Evolutionary conservation across 64 coral and sea anemone genomes (phyloP), one percentile per base, ranked within the genome.

Genomic region (Cladopsammia gracilis): DNA sequence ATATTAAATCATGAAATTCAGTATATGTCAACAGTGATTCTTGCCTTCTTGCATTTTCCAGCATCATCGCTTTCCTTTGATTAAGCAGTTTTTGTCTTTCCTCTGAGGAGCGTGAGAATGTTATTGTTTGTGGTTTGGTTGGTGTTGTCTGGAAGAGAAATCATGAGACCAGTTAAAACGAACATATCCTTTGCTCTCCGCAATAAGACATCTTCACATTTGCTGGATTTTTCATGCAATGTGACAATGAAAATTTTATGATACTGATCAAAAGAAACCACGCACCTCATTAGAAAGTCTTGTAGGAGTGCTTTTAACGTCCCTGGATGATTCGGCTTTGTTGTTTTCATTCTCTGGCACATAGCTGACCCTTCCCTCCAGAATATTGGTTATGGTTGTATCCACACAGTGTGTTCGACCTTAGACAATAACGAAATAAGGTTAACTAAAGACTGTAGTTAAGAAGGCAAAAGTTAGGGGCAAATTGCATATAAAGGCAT

Each of bases 351-450:
- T 88, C 73, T 99, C 98, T 73, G 94, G 94, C 50, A 69, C 73
- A 24, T 99, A 99, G 51, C 23, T 71, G 12, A 99, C 91, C 89
- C 78, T 92, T 51, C 94, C 94, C 64, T 99, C 98, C 62, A 99
- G 56, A 25, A 99, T 96, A 79, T 99, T 99, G 6, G 94, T 92
- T 10, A 99, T 99, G 12, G 98, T 99, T 19, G 98, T 99, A 56
- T 99, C 98, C 2, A 99, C 70, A 58, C 98, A 99, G 25, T 26
- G 80, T 47, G 87, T 99, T 49, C 90, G 89, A 83, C 88, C 98
- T 99, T 42, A 13, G 8, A 82, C 52, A 45, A 34, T 18, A 22
- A n/a, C 76, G 10, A 80, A 34, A 34, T 34, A 66, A 58, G 20
- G 49, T 57, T 18, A 52, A 18, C 7, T 56, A 0, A 56, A 7